These are phyloP conservation scores for Euphydryas editha DNA, from an alignment of 2,888 invertebrate species.

Conservation along the genomic window DNA sequence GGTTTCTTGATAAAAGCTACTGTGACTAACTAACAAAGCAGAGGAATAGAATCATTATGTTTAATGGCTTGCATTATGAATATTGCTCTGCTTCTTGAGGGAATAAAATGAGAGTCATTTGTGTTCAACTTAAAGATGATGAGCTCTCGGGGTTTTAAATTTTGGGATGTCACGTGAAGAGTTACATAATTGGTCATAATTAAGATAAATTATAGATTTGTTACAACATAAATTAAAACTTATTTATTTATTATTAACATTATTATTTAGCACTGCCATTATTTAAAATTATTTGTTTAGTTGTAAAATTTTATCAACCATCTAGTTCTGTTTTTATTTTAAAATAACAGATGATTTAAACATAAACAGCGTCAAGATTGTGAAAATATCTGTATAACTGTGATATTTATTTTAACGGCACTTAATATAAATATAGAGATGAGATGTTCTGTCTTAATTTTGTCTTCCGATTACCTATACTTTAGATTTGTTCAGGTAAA, in stretches of 20 bases:
- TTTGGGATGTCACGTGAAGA: conserved; percentile 81
- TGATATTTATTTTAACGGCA: conserved; percentile 52
- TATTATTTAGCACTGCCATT: background rate
- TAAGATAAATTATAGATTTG: conserved; percentile 5
- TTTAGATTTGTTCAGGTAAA: conserved; percentile 12
- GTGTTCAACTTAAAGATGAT: conserved; percentile 55
- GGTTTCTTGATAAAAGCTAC: conserved; percentile 39
- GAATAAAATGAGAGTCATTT: conserved; percentile 61
- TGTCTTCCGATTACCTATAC: conserved; percentile 46
- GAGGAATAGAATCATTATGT: conserved; percentile 66
- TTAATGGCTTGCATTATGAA: conserved; percentile 67
- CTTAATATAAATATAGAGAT: conserved; percentile 41
- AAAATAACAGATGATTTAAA: background rate
- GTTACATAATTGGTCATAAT: conserved; percentile 60
- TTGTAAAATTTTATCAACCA: background rate
- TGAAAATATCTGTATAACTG: conserved; percentile 51
- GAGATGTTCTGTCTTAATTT: conserved; percentile 45
- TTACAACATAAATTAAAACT: conserved; percentile 2
- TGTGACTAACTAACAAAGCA: conserved; percentile 70
- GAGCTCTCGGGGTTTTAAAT: conserved; percentile 69
- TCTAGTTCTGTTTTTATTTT: background rate
- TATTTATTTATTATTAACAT: background rate
- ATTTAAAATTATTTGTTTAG: background rate
- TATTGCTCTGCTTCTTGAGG: conserved; percentile 69
- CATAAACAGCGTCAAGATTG: conserved; percentile 15